These are phyloP conservation scores for Sicus ferrugineus DNA, from an alignment of 2,888 invertebrate species.

Conservation along the genomic window DNA sequence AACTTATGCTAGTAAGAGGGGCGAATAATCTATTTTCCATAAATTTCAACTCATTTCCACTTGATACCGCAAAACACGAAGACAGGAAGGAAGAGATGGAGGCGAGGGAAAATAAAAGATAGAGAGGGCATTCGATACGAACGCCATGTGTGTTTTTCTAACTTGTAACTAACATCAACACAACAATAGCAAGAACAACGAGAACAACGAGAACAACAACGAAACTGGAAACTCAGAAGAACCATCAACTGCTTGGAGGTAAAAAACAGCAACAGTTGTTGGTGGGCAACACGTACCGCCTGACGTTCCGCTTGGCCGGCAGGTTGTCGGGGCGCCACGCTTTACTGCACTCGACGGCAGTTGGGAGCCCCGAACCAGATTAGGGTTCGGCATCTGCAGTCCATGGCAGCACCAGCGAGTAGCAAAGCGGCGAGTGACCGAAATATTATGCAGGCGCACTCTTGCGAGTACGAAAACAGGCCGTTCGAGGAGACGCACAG, in stretches of 20 bases:
- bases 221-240: too few relatives aligned
- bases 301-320: background rate
- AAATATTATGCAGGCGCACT: background rate
- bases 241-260: background rate
- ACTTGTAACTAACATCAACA: background rate
- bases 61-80: too few relatives aligned
- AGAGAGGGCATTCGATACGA: background rate
- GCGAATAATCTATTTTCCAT: too few relatives aligned
- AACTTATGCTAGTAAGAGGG: too few relatives aligned
- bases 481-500: background rate
- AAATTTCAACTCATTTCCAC: too few relatives aligned
- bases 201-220: background rate
- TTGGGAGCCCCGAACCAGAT: background rate
- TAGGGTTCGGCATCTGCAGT: background rate
- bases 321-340: background rate
- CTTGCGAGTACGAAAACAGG: background rate
- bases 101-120: too few relatives aligned
- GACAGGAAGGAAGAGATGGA: too few relatives aligned
- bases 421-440: too few relatives aligned
- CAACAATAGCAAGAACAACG: background rate
- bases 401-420: background rate
- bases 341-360: background rate
- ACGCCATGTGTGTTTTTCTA: background rate
- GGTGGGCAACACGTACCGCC: background rate
- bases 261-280: slow-evolving; percentile 12